Conservation (phyloP, 23 tunicate species). For the Halocynthia roretzi region DNA sequence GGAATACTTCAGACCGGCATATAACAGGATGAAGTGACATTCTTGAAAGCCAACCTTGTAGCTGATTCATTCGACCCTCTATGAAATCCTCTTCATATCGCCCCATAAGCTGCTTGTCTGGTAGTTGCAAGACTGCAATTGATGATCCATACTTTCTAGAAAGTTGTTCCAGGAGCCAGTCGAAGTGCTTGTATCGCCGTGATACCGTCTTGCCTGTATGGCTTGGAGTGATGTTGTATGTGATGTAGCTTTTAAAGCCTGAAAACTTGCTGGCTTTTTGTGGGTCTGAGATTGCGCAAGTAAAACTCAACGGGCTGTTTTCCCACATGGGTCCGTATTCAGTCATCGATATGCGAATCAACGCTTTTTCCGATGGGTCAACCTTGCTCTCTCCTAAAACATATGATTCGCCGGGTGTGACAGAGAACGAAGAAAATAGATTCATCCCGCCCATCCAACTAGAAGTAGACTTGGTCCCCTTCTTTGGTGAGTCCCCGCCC, state of each 20-base stretch:
- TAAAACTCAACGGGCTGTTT: slow-evolving; percentile 38
- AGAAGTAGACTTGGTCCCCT: background rate
- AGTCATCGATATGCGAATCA: slow-evolving; percentile 38
- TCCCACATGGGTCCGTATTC: slow-evolving; percentile 83
- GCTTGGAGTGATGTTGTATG: slow-evolving; percentile 75
- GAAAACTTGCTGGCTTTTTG: slow-evolving; percentile 75
- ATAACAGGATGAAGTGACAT: slow-evolving; percentile 85
- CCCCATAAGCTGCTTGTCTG: slow-evolving; percentile 93
- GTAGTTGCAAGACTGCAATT: slow-evolving; percentile 79
- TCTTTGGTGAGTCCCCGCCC: slow-evolving; percentile 26
- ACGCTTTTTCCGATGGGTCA: slow-evolving; percentile 4
- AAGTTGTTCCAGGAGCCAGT: slow-evolving; percentile 94
- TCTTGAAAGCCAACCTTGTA: slow-evolving; percentile 66
- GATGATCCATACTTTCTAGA: slow-evolving; percentile 42
- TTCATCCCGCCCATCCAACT: background rate
- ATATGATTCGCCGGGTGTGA: slow-evolving; percentile 56
- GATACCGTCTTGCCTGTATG: slow-evolving; percentile 73
- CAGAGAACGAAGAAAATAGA: slow-evolving; percentile 44
- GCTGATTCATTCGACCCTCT: slow-evolving; percentile 67
- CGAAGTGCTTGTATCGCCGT: slow-evolving; percentile 95
- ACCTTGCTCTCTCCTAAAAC: slow-evolving; percentile 60
- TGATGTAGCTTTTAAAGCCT: slow-evolving; percentile 82
- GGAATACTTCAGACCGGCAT: slow-evolving; percentile 63
- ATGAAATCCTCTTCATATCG: slow-evolving; percentile 95
- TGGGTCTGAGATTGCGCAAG: slow-evolving; percentile 71